phyloP scores from a whole-genome alignment of 2,888 invertebrate genomes.

The Nebria salina region DNA sequence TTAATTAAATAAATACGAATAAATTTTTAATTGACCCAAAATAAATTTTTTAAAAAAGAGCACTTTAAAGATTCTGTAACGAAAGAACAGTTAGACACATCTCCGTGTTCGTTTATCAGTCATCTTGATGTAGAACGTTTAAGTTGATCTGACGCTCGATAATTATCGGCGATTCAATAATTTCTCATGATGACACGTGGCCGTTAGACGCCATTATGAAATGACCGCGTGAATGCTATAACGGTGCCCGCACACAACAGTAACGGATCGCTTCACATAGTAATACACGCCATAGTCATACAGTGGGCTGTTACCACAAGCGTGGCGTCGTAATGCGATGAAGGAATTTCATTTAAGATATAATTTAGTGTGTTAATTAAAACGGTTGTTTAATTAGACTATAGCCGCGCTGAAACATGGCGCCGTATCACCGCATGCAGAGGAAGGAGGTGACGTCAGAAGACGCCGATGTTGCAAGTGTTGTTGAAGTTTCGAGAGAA shows the following conservation, averaged over 20 bases:
- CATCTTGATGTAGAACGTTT: no score
- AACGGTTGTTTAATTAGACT: slow-evolving; percentile 65
- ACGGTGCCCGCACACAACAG: neutral
- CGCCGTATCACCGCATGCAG: slow-evolving; percentile 46
- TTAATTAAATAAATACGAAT: no score
- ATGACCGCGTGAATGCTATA: neutral
- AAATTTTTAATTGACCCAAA: no score
- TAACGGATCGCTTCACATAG: neutral
- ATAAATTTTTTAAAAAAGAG: no score
- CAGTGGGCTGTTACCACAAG: slow-evolving; percentile 30
- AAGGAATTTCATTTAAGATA: slow-evolving; percentile 63
- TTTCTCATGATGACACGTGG: neutral
- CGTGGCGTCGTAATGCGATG: slow-evolving; percentile 54
- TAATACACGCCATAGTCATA: neutral
- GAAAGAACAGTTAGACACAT: no score
- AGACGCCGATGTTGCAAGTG: slow-evolving; percentile 16
- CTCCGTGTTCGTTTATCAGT: no score
- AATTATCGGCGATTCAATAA: neutral
- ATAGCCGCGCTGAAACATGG: slow-evolving; percentile 60
- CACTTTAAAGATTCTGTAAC: no score
- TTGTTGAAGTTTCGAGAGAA: slow-evolving; percentile 32
- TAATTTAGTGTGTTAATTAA: slow-evolving; percentile 66
- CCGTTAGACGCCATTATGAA: neutral
- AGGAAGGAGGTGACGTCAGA: slow-evolving; percentile 54
- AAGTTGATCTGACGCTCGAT: neutral